A percentile compares a stretch with the other conserved stretches of the same genome.
These are phyloP conservation scores for Saturnia japonica DNA, from an alignment of 2,888 invertebrate species.

Conservation along the genomic window DNA sequence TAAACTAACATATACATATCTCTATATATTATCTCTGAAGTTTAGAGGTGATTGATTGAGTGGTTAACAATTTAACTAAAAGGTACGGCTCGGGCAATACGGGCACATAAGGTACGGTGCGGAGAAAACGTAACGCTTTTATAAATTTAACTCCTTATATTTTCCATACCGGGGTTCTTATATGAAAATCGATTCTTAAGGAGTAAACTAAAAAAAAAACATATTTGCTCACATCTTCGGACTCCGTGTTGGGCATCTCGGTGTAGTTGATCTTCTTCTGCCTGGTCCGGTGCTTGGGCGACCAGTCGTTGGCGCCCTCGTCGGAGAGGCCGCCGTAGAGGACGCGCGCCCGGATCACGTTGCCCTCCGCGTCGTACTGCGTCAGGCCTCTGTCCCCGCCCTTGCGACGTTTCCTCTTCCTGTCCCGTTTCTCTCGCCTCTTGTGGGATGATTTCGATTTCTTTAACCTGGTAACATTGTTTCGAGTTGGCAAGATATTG, in stretches of 20 bases:
- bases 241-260: constrained; percentile 88
- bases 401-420: constrained; percentile 24
- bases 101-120: too few relatives aligned
- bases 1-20: too few relatives aligned
- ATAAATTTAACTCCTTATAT: too few relatives aligned
- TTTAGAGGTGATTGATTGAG: too few relatives aligned
- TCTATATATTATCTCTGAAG: too few relatives aligned
- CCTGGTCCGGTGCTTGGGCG: constrained; percentile 85
- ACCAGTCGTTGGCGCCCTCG: constrained; percentile 80
- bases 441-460: constrained; percentile 48
- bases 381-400: constrained; percentile 50
- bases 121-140: too few relatives aligned
- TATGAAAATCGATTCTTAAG: too few relatives aligned
- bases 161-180: too few relatives aligned
- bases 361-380: constrained; percentile 69
- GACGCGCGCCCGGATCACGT: constrained; percentile 65
- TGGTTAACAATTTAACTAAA: too few relatives aligned
- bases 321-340: constrained; percentile 83
- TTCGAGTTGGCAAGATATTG: neutral
- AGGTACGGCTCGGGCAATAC: too few relatives aligned
- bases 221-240: constrained; percentile 84
- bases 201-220: too few relatives aligned
- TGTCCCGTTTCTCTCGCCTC: constrained; percentile 31
- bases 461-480: constrained; percentile 27
- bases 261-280: constrained; percentile 89